phyloP scores from a whole-genome alignment of 2,113 vertebrate species.

The Triplophysa tibetana region DNA sequence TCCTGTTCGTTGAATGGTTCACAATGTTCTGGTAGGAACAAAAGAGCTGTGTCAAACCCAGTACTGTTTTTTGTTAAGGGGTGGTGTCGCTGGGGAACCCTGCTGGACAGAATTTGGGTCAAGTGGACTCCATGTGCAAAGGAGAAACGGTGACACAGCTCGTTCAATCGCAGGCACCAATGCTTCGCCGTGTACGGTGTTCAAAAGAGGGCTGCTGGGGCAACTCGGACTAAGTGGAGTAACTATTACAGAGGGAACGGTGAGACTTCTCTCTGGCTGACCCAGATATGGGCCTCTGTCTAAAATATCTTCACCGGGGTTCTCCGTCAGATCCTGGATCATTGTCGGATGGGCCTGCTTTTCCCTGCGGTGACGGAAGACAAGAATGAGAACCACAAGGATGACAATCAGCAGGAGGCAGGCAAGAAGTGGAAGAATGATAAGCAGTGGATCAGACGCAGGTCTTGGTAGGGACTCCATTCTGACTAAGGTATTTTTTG shows the following conservation, averaged over 20 bases:
- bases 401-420: slow-evolving; percentile 75
- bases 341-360: slow-evolving; percentile 68
- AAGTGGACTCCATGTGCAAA: slow-evolving; percentile 73
- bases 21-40: neutral
- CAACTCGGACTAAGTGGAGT: slow-evolving; percentile 73
- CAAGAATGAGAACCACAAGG: slow-evolving; percentile 70
- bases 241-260: slow-evolving; percentile 81
- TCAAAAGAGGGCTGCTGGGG: slow-evolving; percentile 43
- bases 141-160: slow-evolving; percentile 48
- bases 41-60: slow-evolving; percentile 78
- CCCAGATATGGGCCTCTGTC: slow-evolving; percentile 54
- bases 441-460: slow-evolving; percentile 69
- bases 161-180: slow-evolving; percentile 60
- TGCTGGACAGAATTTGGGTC: slow-evolving; percentile 72
- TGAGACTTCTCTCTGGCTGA: slow-evolving; percentile 69
- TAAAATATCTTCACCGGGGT: slow-evolving; percentile 50
- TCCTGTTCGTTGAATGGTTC: neutral
- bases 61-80: slow-evolving; percentile 79
- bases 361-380: slow-evolving; percentile 76
- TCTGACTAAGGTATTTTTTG: slow-evolving; percentile 50
- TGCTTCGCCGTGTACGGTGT: slow-evolving; percentile 51
- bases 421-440: slow-evolving; percentile 75
- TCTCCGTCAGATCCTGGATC: slow-evolving; percentile 64
- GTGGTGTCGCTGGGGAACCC: slow-evolving; percentile 72
- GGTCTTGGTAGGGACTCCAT: slow-evolving; percentile 65